Base-by-base conservation (phyloP, 2,888 invertebrate species). In the Pantelozetes paolii region DNA sequence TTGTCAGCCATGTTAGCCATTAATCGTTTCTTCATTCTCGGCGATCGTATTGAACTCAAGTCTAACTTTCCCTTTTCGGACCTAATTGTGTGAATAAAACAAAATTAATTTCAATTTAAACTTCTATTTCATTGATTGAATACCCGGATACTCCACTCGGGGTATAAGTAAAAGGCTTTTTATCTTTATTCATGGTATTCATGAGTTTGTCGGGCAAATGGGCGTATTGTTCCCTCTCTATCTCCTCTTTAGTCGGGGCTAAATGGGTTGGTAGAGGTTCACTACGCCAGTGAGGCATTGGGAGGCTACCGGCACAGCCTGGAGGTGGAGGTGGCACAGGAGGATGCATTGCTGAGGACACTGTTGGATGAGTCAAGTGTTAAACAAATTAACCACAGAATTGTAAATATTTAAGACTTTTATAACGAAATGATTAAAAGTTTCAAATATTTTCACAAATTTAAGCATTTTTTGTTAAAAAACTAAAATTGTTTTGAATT, bases 121-220 rank as follows among this genome's bases (percentile, higher is more conserved):
- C 54, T 18, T 26, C 23, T 3, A 54, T n/a, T n/a, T 3, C 5
- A 9, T n/a, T 20, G 26, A 20, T 13, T 54, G 13, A 28, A 69
- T 71, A 59, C 71, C 59, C 42, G 30, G 57, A 54, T 23, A 73
- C 54, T 45, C 73, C 71, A n/a, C 26, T 23, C 1, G 94, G 94
- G 23, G 94, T 93, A 82, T 95, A 95, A n/a, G 94, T 94, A 82
- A 95, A 95, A 15, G 94, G 94, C 81, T 94, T 94, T 83, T 94
- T 95, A 83, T 94, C 94, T 84, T 94, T 94, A 59, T 77, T 77
- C 77, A 80, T 74, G 42, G 94, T 93, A 82, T 92, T 92, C 82
- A 93, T 92, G 74, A 94, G 90, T 79, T 92, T 92, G 77, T 90
- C 89, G 76, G 94, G 94, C 8, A 79, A 64, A 67, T 77, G 62